A percentile compares a stretch with the other conserved stretches of the same genome.
Evolutionary conservation across 2,888 invertebrate species (phyloP).

Genomic region (Drosophila stalkeri): DNA sequence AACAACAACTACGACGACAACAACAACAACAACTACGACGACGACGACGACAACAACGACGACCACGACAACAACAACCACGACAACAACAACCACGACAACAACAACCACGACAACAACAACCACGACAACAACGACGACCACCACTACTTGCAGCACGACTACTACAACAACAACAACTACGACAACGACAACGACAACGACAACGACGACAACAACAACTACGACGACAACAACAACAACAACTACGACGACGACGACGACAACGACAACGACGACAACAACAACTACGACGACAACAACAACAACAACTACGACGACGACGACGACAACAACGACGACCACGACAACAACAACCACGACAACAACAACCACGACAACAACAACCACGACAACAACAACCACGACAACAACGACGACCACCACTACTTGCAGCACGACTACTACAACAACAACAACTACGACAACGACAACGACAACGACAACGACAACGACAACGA

Average conservation of each 20-base stretch:
- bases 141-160: background rate
- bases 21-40: background rate
- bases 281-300: slow-evolving; percentile 8
- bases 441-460: background rate
- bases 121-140: background rate
- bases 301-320: slow-evolving; percentile 3
- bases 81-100: background rate
- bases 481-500: background rate
- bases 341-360: background rate
- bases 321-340: background rate
- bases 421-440: background rate
- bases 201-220: background rate
- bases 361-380: background rate
- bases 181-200: slow-evolving; percentile 1
- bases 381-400: slow-evolving; percentile 7
- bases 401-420: slow-evolving; percentile 1
- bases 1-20: background rate
- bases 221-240: background rate
- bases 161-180: background rate
- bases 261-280: slow-evolving; percentile 11
- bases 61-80: background rate
- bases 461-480: background rate
- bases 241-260: background rate
- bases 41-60: slow-evolving; percentile 12
- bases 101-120: slow-evolving; percentile 2